Evolutionary conservation across 2,797 vertebrate genomes (phyloP).

Genomic region (Poeciliopsis gracilis): DNA sequence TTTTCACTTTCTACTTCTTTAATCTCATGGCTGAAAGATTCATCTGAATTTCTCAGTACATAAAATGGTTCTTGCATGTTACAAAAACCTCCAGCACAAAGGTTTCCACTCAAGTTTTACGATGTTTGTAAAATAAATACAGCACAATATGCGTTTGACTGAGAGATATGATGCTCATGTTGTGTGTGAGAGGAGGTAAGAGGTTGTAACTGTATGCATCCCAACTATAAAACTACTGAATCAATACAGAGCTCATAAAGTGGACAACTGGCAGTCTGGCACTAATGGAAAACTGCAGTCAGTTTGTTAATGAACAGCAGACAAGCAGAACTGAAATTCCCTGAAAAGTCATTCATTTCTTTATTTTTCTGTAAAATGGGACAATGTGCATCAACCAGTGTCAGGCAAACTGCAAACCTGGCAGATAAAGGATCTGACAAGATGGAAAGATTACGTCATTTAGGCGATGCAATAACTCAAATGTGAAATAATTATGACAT

Average conservation of each 20-base stretch:
- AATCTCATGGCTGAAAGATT: background rate
- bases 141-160: background rate
- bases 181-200: background rate
- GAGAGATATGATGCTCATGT: background rate
- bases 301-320: background rate
- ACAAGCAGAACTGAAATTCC: background rate
- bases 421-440: background rate
- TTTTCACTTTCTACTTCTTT: background rate
- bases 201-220: background rate
- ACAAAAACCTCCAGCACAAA: background rate
- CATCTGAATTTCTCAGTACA: background rate
- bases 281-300: background rate
- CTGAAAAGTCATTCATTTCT: background rate
- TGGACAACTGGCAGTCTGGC: constrained; percentile 1
- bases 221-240: constrained; percentile 7
- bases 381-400: background rate
- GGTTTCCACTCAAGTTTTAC: background rate
- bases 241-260: background rate
- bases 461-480: background rate
- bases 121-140: background rate
- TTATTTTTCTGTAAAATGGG: background rate
- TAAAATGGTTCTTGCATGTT: background rate
- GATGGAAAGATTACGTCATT: background rate
- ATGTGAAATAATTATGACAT: background rate
- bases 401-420: background rate